A percentile compares a stretch with the other conserved stretches of the same genome.
Conservation (phyloP, 2,888 invertebrate species). For the Bimastos eiseni region DNA sequence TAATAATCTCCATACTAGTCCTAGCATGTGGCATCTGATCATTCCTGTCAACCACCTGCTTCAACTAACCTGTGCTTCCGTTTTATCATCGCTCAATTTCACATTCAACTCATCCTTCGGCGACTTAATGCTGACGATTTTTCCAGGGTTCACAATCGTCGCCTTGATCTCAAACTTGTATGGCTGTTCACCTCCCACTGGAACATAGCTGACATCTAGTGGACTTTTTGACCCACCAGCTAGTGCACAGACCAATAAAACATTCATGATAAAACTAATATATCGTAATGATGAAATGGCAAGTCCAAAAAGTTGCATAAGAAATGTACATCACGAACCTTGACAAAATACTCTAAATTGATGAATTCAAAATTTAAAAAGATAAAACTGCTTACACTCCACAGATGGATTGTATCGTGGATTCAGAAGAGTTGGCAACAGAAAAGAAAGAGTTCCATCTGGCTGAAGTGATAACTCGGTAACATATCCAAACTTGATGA, state of each 20-base stretch:
- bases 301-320: too few species aligned
- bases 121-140: conserved; percentile 19
- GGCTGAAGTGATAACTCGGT: conserved; percentile 46
- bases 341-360: background rate
- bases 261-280: too few species aligned
- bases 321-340: too few species aligned
- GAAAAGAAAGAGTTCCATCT: conserved; percentile 37
- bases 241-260: too few species aligned
- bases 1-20: background rate
- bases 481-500: conserved; percentile 46
- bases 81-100: conserved; percentile 26
- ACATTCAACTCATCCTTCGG: conserved; percentile 29
- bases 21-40: background rate
- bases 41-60: background rate
- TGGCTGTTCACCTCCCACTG: conserved; percentile 13
- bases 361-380: background rate
- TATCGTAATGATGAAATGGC: too few species aligned
- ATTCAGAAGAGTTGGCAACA: conserved; percentile 32
- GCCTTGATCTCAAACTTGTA: conserved; percentile 30
- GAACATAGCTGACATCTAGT: conserved; percentile 19
- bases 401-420: conserved; percentile 35
- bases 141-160: conserved; percentile 6
- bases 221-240: conserved; percentile 18
- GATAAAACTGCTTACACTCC: background rate
- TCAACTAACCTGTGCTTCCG: conserved; percentile 25